Base-by-base conservation (phyloP, 53 echinoderm and acorn worm genomes). In the Hippasteria phrygiana region DNA sequence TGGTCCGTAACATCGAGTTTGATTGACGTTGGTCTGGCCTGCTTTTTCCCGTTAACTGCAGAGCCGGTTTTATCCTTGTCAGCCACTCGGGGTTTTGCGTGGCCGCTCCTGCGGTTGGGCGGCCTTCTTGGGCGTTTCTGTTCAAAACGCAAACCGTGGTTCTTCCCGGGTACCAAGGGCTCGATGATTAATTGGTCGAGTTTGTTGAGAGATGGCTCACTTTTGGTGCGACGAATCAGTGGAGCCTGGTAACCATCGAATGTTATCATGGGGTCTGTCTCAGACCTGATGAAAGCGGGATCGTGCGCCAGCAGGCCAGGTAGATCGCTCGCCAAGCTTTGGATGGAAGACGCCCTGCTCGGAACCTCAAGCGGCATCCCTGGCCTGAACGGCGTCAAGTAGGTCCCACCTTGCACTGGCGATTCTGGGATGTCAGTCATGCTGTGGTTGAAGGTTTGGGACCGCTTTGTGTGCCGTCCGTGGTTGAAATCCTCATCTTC, bases 181-280 rank as follows among this genome's bases (percentile, higher is more conserved):
- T 12, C 36, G 0, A 34, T 50, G 27, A 43, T 8, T n/a, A n/a
- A n/a, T 31, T 50, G n/a, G 71, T 12, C 36, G 16, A 50, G 33
- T 38, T 22, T 70, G 11, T 36, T 69, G 69, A 85, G 70, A 16
- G 85, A 85, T 2, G 85, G 85, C 37, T 69, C 85, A 24, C 85
- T 85, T 29, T 85, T 85, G 32, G 85, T 69, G 48, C 85, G 85
- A 6, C 85, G 69, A 4, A 85, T 85, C 41, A 31, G 71, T 22
- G 37, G 1, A 43, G 50, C 18, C 2, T 26, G 50, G 37, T 16
- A 34, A 1, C 35, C 85, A 29, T 65, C 43, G 31, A n/a, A 46
- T 17, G 28, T 41, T n/a, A 85, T 71, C 4, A 70, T 20, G 43
- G 69, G 85, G 39, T 38, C 71, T 5, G 85, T 85, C 42, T 85